Percentiles rank a stretch among this genome's conserved stretches.
Evolutionary conservation across 2,113 vertebrate species (phyloP).

Genomic region (Bambusicola thoracicus): DNA sequence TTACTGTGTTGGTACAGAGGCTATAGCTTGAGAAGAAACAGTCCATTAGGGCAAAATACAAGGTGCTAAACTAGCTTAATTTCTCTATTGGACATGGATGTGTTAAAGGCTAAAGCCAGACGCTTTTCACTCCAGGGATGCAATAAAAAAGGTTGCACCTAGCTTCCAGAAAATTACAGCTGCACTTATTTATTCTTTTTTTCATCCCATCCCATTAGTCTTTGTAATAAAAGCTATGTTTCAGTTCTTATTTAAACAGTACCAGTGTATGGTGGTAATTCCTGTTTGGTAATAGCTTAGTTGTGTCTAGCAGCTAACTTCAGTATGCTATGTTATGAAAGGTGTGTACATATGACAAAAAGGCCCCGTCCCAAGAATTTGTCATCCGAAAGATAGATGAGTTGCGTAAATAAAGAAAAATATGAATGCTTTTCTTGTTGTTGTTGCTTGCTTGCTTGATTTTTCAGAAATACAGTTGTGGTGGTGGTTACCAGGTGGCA

Average conservation of each 20-base stretch:
- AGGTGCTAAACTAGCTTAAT: slow-evolving; percentile 7
- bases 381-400: not conserved
- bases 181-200: not conserved
- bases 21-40: slow-evolving; percentile 15
- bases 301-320: not conserved
- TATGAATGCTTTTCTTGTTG: not conserved
- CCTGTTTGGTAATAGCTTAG: not conserved
- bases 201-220: not conserved
- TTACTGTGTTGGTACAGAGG: not conserved
- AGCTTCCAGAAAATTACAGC: slow-evolving; percentile 10
- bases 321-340: not conserved
- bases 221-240: not conserved
- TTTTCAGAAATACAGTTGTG: not conserved
- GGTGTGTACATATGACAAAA: not conserved
- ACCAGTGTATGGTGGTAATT: not conserved
- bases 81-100: not conserved
- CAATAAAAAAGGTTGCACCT: not conserved
- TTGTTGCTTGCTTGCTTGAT: not conserved
- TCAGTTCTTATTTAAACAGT: not conserved
- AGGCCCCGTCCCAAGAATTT: not conserved
- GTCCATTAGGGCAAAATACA: not conserved
- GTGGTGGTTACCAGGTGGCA: not conserved
- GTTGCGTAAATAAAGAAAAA: not conserved
- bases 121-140: not conserved
- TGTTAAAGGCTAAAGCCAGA: slow-evolving; percentile 8